Evolutionary conservation across 1,140 invertebrate genomes (phyloP).

Genomic region (Mercenaria mercenaria): DNA sequence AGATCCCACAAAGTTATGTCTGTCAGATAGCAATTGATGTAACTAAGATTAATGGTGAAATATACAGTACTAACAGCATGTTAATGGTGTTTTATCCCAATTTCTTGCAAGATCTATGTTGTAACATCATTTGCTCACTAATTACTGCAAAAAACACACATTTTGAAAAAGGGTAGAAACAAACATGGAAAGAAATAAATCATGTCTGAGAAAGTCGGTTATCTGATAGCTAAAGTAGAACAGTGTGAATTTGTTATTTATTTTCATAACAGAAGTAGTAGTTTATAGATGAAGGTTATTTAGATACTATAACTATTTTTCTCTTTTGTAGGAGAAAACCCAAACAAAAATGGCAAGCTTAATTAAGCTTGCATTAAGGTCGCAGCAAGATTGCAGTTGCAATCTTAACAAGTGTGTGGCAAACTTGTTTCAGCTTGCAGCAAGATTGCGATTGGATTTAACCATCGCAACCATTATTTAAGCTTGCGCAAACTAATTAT

Average conservation of each 20-base stretch:
- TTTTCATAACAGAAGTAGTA: background rate
- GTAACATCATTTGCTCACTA: background rate
- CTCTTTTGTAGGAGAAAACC: no score
- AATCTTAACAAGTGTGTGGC: no score
- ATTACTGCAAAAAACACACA: conserved; percentile 3
- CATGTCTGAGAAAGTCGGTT: conserved; percentile 14
- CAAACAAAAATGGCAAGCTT: no score
- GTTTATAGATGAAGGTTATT: no score
- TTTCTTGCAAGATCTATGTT: background rate
- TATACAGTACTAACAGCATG: background rate
- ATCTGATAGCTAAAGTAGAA: background rate
- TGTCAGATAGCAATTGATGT: background rate
- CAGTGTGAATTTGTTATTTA: background rate
- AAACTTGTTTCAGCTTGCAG: no score
- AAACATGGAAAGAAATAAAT: conserved; percentile 19
- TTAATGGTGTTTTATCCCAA: conserved; percentile 19
- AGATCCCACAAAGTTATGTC: background rate
- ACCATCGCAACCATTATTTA: no score
- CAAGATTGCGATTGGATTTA: no score
- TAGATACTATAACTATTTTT: no score
- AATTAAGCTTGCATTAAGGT: no score
- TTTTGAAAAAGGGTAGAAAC: background rate
- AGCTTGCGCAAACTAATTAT: no score
- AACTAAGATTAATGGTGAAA: conserved; percentile 19
- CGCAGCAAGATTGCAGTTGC: no score